Conservation (phyloP, 2,888 invertebrate genomes). For the Microctonus aethiopoides region DNA sequence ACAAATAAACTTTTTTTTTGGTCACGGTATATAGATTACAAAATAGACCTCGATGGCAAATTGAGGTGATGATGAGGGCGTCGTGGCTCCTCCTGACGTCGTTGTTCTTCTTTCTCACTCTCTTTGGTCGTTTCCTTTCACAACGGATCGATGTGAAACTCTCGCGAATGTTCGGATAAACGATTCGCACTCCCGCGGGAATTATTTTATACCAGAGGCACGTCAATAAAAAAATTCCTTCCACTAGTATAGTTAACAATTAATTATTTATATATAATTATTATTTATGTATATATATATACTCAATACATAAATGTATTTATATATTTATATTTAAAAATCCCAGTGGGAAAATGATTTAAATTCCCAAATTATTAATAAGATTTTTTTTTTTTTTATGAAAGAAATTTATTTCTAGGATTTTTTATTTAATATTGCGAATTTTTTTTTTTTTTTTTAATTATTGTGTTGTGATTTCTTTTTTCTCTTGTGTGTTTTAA, state of each 20-base stretch:
- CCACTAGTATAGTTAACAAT: neutral
- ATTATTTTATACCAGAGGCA: neutral
- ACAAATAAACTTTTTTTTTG: neutral
- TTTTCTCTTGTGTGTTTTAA: neutral
- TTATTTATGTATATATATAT: too few relatives aligned
- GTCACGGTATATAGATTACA: neutral
- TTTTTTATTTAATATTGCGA: neutral
- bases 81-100: slow-evolving; percentile 54
- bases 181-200: slow-evolving; percentile 19
- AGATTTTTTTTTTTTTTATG: too few relatives aligned
- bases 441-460: neutral
- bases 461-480: neutral
- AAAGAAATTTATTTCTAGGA: neutral
- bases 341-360: too few relatives aligned
- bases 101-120: slow-evolving; percentile 11
- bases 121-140: slow-evolving; percentile 4
- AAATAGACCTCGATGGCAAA: neutral
- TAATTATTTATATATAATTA: neutral
- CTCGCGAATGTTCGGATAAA: slow-evolving; percentile 42
- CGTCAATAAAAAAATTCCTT: neutral
- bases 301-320: too few relatives aligned
- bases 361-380: too few relatives aligned
- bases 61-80: slow-evolving; percentile 47
- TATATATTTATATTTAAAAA: too few relatives aligned
- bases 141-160: slow-evolving; percentile 56